Conservation (phyloP, 2,113 vertebrate genomes). For the Hypocryptadius cinnamomeus region DNA sequence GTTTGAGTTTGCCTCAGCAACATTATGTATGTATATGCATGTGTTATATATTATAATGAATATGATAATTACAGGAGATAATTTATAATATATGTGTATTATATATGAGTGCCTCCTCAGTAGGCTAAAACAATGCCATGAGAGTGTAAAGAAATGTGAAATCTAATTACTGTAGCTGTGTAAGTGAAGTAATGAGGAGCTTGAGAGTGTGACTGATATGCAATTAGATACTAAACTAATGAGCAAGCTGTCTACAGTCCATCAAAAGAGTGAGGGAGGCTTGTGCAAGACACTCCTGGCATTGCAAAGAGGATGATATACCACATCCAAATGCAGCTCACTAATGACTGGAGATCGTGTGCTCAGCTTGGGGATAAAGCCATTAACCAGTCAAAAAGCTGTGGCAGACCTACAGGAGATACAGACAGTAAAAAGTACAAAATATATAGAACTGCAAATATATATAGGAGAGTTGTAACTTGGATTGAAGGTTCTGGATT, state of each 20-base stretch:
- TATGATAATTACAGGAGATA: constrained; percentile 27
- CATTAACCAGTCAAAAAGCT: neutral
- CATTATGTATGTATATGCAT: neutral
- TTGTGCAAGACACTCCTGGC: constrained; percentile 9
- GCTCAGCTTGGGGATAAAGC: neutral
- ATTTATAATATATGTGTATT: constrained; percentile 38
- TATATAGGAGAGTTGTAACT: neutral
- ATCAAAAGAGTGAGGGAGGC: constrained; percentile 29
- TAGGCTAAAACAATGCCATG: constrained; percentile 30
- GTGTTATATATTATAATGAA: constrained; percentile 10
- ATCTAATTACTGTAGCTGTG: constrained; percentile 56
- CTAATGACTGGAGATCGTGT: neutral
- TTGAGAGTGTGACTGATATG: constrained; percentile 60
- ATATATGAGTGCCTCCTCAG: constrained; percentile 16
- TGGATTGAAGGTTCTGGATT: neutral
- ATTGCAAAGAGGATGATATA: neutral
- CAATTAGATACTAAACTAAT: constrained; percentile 57
- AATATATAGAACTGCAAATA: neutral
- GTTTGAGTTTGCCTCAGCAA: neutral
- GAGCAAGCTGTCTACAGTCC: constrained; percentile 53
- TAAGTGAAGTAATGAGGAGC: constrained; percentile 51
- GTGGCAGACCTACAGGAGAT: neutral
- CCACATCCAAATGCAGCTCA: neutral
- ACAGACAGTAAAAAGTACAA: neutral
- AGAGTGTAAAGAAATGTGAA: constrained; percentile 53